Conservation (phyloP, 2,113 vertebrate species). For the Falcunculus frontatus region DNA sequence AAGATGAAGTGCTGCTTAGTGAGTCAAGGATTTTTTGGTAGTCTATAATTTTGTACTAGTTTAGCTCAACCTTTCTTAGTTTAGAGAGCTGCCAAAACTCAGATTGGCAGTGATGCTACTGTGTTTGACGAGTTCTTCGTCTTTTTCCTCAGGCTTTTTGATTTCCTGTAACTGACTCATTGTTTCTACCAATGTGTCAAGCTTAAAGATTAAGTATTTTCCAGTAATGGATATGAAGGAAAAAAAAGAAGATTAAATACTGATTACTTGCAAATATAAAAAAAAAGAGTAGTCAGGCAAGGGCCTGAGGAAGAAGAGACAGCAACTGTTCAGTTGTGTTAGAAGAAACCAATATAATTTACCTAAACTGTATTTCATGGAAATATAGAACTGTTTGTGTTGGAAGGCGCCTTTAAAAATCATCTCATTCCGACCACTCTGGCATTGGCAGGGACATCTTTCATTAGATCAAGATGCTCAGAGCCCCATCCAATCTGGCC, state of each 20-base stretch:
- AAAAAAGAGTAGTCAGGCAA: not conserved
- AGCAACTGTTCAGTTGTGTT: not conserved
- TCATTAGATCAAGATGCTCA: not conserved
- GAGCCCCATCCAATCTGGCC: not conserved
- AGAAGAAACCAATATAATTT: not conserved
- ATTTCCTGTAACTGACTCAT: not conserved
- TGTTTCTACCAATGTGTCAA: not conserved
- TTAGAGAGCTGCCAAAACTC: not conserved
- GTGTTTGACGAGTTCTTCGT: not conserved
- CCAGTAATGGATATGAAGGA: not conserved
- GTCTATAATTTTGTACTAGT: not conserved
- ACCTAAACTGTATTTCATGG: not conserved
- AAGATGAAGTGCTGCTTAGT: not conserved
- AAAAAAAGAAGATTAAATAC: not conserved
- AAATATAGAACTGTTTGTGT: not conserved
- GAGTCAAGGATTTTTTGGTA: not conserved
- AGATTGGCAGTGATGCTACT: not conserved
- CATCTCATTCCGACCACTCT: not conserved
- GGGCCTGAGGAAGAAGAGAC: not conserved
- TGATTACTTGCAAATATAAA: not conserved
- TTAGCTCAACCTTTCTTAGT: not conserved
- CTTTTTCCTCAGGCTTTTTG: not conserved
- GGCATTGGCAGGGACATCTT: not conserved
- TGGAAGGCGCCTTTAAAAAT: not conserved
- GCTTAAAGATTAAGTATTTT: not conserved